These are phyloP conservation scores for Strigamia maritima DNA, from an alignment of 2,888 invertebrate genomes.

Conservation along the genomic window DNA sequence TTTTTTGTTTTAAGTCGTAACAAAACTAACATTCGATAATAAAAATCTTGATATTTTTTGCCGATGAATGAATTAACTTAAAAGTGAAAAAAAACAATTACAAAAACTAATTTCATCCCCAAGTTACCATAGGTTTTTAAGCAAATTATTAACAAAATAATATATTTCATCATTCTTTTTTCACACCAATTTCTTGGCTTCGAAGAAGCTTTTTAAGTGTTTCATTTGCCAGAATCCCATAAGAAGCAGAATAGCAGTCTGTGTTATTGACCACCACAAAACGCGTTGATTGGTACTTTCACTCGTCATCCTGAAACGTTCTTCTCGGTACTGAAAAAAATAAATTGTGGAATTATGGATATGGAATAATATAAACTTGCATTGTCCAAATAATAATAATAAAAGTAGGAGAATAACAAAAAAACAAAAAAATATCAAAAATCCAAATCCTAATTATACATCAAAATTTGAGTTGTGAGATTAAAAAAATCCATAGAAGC, in stretches of 20 bases:
- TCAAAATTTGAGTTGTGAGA: no score
- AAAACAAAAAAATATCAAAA: background rate
- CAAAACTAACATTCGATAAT: no score
- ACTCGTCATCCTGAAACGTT: conserved; percentile 93
- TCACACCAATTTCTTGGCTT: conserved; percentile 93
- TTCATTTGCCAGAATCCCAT: conserved; percentile 99
- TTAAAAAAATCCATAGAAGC: background rate
- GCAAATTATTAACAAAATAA: background rate
- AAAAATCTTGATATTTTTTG: no score
- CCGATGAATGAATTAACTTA: no score
- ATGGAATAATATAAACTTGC: conserved; percentile 43
- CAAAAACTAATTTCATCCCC: no score
- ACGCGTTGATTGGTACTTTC: conserved; percentile 95
- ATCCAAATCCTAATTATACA: background rate
- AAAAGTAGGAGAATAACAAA: conserved; percentile 35
- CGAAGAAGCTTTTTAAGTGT: conserved; percentile 98
- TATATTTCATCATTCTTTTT: background rate
- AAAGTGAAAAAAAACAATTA: no score
- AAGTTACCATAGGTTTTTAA: no score
- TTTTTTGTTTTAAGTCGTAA: no score
- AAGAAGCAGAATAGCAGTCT: conserved; percentile 79
- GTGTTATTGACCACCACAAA: conserved; percentile 93
- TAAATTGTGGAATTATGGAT: conserved; percentile 43
- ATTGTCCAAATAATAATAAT: no score
- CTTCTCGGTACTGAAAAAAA: conserved; percentile 80